phyloP scores from a whole-genome alignment of 2,113 vertebrate species.

The Dolichotis patagonum region DNA sequence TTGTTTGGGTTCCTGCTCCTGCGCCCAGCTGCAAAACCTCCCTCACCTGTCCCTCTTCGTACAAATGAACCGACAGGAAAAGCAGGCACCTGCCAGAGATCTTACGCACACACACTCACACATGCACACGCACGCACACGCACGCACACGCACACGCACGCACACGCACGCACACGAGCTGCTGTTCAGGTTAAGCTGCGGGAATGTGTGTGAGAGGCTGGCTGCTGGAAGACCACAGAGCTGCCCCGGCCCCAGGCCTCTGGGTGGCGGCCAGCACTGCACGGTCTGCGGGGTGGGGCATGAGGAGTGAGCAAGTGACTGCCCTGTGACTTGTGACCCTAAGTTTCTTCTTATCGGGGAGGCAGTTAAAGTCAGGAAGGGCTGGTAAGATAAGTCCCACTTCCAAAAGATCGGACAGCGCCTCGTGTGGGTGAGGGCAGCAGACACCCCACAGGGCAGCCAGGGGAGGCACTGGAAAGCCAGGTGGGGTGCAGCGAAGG shows the following conservation, averaged over 20 bases:
- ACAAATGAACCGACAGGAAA: not conserved
- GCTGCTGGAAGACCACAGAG: not conserved
- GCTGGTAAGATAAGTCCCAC: not conserved
- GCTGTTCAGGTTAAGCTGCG: too few relatives aligned
- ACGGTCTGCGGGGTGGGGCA: rapidly evolving
- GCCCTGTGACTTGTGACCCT: not conserved
- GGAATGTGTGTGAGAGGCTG: rapidly evolving
- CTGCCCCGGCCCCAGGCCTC: not conserved
- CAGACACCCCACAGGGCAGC: not conserved
- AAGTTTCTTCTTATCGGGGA: not conserved
- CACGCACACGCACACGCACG: not conserved
- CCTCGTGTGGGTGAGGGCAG: rapidly evolving
- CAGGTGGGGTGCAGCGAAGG: not conserved
- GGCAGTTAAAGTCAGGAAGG: not conserved
- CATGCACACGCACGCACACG: not conserved
- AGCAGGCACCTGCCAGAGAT: not conserved
- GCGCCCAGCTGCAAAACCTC: conserved; percentile 52
- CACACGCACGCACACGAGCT: not conserved
- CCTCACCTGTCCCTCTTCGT: not conserved
- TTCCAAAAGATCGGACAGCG: rapidly evolving
- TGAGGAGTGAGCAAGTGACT: rapidly evolving
- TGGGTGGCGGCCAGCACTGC: rapidly evolving
- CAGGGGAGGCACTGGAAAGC: too few relatives aligned
- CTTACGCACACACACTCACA: not conserved
- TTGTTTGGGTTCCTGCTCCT: not conserved